Evolutionary conservation across 1,140 invertebrate genomes (phyloP), one percentile per base, ranked within the genome.

Genomic region (Andrena cerasifolii): DNA sequence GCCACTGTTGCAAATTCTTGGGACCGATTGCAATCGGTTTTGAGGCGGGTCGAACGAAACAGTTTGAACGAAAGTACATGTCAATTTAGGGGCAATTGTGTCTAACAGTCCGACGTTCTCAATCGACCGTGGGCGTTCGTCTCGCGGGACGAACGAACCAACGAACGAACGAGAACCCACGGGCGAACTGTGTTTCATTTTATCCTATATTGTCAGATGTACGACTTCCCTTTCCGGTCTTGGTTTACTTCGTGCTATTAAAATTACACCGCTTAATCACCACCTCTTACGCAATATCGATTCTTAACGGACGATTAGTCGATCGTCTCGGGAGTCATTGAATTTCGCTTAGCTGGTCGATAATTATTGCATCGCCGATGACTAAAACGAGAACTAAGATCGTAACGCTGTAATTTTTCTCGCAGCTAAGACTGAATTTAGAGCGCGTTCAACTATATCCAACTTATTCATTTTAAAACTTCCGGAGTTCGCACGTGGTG

Each of bases 71-170:
- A 45, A 67, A 56, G 61, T 67, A 67, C 72, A 24, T 75, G 47
- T 78, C 68, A 78, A 78, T 71, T 78, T 72, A 67, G 49, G 62
- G 36, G 62, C 72, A 75, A 75, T 75, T 75, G 72, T 56, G 59
- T 14, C 26, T 45, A 63, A 67, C 72, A 56, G 59, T 73, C 56
- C 31, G 47, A 49, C 71, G 71, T 47, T 73, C 59, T 45, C 68
- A 61, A 62, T 59, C 67, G 47, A 61, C 58, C 49, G 76, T 78
- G 68, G 67, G 76, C 68, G 76, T 78, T 26, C 10, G 68, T 36
- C 51, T 73, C 53, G 45, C 51, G 45, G 31, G 33, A 58, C 65
- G 36, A 54, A 74, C 49, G 43, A 61, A 71, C 28, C 18, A 26
- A 45, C 51, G 53, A 53, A 58, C 65, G 51, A 65, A 49, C 62